Conservation (phyloP, 2,888 invertebrate species). For the Diadromus collaris region DNA sequence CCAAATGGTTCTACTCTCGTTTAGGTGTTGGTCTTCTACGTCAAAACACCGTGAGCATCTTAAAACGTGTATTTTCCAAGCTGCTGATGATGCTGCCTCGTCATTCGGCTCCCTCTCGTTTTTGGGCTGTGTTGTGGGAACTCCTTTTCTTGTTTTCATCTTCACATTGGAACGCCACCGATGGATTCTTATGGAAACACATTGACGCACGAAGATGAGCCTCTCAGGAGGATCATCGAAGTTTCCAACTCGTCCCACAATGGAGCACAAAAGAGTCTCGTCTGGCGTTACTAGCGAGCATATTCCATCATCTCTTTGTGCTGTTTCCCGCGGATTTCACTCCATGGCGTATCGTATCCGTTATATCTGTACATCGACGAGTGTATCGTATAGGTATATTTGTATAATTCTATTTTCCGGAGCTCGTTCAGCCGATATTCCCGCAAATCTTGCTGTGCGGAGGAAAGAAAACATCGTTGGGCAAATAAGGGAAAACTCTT, state of each 20-base stretch:
- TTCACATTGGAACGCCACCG: slow-evolving; percentile 2
- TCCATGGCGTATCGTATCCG: not conserved
- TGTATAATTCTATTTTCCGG: not conserved
- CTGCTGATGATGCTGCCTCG: not conserved
- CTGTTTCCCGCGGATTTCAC: not conserved
- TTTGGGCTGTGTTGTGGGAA: not conserved
- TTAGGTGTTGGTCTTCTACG: not conserved
- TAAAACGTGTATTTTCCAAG: not conserved
- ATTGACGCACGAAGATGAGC: slow-evolving; percentile 24
- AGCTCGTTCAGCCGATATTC: not conserved
- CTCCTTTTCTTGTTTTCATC: not conserved
- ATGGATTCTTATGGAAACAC: slow-evolving; percentile 5
- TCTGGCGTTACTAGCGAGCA: slow-evolving; percentile 7
- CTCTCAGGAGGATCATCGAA: slow-evolving; percentile 22
- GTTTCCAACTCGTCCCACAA: not conserved
- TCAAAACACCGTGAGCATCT: not conserved
- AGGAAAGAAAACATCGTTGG: not conserved
- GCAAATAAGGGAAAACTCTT: not conserved
- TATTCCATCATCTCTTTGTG: slow-evolving; percentile 19
- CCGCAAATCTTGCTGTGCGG: not conserved
- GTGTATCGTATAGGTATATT: not conserved
- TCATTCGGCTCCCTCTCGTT: not conserved
- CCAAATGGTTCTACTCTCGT: not conserved
- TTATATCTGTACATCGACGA: slow-evolving; percentile 6
- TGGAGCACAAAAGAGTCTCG: slow-evolving; percentile 32